A percentile compares a stretch with the other conserved stretches of the same genome.
Conservation (phyloP, 1,140 invertebrate species). For the Meloidogyne hapla region DNA sequence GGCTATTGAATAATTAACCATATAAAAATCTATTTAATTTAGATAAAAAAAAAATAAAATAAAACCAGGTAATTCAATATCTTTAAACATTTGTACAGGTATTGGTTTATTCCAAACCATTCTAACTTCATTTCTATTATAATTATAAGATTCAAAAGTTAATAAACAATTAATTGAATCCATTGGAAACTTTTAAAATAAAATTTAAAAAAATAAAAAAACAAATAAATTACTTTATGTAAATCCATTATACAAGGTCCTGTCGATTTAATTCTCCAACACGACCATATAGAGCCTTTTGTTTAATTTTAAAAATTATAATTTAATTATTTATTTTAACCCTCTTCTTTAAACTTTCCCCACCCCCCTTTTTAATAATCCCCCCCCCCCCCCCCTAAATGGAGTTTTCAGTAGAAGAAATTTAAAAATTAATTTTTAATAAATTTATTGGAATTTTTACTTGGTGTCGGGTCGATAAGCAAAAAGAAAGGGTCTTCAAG, state of each 20-base stretch:
- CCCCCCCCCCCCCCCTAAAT: no score
- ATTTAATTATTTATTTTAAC: no score
- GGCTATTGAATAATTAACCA: slow-evolving; percentile 55
- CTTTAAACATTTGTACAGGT: slow-evolving; percentile 60
- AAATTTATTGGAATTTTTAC: slow-evolving; percentile 31
- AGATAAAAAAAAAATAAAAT: background rate
- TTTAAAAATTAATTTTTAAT: background rate
- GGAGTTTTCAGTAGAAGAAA: no score
- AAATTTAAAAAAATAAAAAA: background rate
- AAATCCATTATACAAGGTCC: slow-evolving; percentile 59
- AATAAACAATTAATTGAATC: slow-evolving; percentile 52
- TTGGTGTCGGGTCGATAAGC: no score
- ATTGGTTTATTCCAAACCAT: slow-evolving; percentile 62
- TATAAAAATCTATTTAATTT: slow-evolving; percentile 47
- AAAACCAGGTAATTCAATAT: slow-evolving; percentile 59
- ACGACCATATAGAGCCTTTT: slow-evolving; percentile 58
- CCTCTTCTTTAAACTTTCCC: no score
- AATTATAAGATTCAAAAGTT: slow-evolving; percentile 63
- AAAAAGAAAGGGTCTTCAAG: no score
- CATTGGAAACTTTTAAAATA: slow-evolving; percentile 57
- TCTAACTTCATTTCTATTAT: slow-evolving; percentile 58
- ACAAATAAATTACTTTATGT: slow-evolving; percentile 30
- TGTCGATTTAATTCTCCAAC: slow-evolving; percentile 61
- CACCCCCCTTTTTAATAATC: no score
- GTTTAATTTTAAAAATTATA: no score